phyloP scores from a whole-genome alignment of 2,113 vertebrate genomes.

The Pelecanoides urinatrix region DNA sequence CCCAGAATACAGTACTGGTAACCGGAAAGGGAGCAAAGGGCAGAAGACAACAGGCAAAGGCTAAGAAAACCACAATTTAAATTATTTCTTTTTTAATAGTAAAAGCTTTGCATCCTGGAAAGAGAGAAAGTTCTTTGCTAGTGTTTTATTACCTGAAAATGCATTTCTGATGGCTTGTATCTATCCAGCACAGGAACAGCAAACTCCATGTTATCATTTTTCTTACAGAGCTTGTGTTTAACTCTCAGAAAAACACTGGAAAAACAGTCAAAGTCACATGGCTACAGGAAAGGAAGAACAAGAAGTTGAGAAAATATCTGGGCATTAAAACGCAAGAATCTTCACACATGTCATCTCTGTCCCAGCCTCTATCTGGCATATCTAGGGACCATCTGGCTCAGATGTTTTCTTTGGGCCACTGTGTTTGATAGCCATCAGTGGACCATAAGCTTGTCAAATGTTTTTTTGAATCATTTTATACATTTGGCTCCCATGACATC shows the following conservation, averaged over 20 bases:
- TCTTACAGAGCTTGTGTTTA: conserved; percentile 27
- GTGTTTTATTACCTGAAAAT: conserved; percentile 61
- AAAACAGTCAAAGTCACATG: conserved; percentile 60
- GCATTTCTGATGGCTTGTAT: neutral
- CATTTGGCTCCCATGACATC: neutral
- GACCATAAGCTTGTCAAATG: neutral
- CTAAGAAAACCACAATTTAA: neutral
- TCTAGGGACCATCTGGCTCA: neutral
- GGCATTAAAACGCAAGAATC: neutral
- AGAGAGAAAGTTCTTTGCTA: neutral
- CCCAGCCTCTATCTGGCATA: neutral
- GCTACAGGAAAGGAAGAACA: neutral
- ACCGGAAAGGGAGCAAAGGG: neutral
- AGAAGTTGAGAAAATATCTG: neutral
- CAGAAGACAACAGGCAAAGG: neutral
- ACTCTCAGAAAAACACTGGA: conserved; percentile 52
- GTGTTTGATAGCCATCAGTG: neutral
- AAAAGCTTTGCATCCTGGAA: neutral
- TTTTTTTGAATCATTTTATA: neutral
- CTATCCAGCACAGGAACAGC: conserved; percentile 37
- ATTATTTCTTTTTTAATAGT: neutral
- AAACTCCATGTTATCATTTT: neutral
- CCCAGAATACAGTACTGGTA: neutral
- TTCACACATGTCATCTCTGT: neutral
- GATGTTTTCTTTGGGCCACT: neutral